Conservation (phyloP, 2,797 vertebrate species). For the Cyprinodon diabolis region DNA sequence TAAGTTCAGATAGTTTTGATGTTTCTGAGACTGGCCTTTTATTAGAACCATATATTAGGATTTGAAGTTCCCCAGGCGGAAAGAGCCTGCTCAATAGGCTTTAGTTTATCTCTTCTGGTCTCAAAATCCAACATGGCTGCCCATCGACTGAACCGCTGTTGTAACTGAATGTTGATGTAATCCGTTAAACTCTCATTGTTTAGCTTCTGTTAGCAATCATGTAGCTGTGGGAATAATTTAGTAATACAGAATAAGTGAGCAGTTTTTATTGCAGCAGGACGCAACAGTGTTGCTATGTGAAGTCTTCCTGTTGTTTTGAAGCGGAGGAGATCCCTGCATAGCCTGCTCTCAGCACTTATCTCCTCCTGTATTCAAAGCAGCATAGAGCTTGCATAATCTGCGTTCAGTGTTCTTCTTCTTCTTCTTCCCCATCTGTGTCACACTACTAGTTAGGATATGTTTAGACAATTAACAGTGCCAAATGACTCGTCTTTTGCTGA, state of each 20-base stretch:
- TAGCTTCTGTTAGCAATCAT: too few relatives aligned
- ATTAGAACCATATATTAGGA: not conserved
- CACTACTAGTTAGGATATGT: constrained; percentile 10
- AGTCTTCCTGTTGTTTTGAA: not conserved
- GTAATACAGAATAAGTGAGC: too few relatives aligned
- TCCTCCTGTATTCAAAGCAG: constrained; percentile 46
- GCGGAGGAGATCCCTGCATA: constrained; percentile 19
- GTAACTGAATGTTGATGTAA: too few relatives aligned
- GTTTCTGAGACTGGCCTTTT: not conserved
- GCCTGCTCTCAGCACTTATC: constrained; percentile 22
- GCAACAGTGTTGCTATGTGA: too few relatives aligned
- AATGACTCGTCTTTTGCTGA: constrained; percentile 11
- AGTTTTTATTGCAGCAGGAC: too few relatives aligned
- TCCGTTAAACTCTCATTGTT: too few relatives aligned
- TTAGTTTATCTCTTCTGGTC: not conserved
- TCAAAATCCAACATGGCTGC: not conserved
- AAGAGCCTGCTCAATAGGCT: not conserved
- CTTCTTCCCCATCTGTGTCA: constrained; percentile 30
- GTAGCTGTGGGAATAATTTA: too few relatives aligned
- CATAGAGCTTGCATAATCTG: constrained; percentile 30
- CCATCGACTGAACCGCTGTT: not conserved
- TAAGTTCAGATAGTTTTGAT: not conserved
- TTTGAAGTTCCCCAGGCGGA: too few relatives aligned
- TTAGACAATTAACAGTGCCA: not conserved
- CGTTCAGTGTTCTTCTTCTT: constrained; percentile 44